Percentiles rank a stretch among this genome's conserved stretches.
These are phyloP conservation scores for Torymus tubicola DNA, from an alignment of 2,888 invertebrate genomes.

Conservation along the genomic window DNA sequence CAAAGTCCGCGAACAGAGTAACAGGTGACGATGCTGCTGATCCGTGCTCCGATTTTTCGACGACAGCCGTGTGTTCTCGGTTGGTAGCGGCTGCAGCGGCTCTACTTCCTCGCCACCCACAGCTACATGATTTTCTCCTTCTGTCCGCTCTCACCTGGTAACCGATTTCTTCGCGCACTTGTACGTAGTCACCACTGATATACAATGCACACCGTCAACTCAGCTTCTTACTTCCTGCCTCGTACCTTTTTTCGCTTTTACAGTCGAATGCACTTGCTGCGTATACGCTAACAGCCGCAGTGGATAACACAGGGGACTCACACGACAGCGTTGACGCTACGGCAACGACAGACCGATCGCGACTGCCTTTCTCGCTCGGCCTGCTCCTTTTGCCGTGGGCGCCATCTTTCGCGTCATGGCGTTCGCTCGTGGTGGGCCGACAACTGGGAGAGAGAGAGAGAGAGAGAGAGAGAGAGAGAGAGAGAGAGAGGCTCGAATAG, in stretches of 20 bases:
- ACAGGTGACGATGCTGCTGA: constrained; percentile 10
- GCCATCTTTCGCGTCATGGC: constrained; percentile 42
- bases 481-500: too few relatives aligned
- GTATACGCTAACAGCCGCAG: too few relatives aligned
- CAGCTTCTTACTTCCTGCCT: too few relatives aligned
- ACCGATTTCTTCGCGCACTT: background rate
- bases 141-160: background rate
- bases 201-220: too few relatives aligned
- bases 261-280: too few relatives aligned
- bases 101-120: background rate
- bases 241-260: too few relatives aligned
- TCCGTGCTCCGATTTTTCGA: constrained; percentile 31
- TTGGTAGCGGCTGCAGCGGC: background rate
- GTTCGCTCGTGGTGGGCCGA: background rate
- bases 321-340: background rate
- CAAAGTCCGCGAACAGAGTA: background rate
- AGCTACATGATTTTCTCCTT: constrained; percentile 29
- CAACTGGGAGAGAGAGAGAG: too few relatives aligned
- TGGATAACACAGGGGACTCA: too few relatives aligned
- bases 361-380: constrained; percentile 41
- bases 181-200: too few relatives aligned
- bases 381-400: constrained; percentile 34
- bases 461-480: too few relatives aligned
- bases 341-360: constrained; percentile 20
- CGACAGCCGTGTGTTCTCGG: background rate